These are phyloP conservation scores for Venusia cambrica DNA, from an alignment of 2,888 invertebrate genomes.

Conservation along the genomic window DNA sequence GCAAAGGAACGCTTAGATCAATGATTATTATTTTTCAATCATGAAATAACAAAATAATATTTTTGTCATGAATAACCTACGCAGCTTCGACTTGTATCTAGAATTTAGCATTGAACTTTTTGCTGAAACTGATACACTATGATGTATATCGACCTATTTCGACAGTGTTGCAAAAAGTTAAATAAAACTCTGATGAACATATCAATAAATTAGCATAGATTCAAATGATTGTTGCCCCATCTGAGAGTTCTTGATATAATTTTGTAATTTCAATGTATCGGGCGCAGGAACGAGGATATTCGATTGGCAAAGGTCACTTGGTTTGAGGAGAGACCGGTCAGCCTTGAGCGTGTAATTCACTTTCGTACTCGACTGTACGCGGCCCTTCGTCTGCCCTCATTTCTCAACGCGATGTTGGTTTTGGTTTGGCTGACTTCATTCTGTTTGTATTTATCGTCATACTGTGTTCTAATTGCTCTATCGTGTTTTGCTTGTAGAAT, in stretches of 20 bases:
- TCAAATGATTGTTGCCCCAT: conserved; percentile 4
- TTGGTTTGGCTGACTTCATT: conserved; percentile 23
- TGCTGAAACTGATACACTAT: conserved; percentile 8
- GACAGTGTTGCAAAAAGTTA: no score
- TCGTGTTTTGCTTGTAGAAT: no score
- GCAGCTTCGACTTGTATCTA: conserved; percentile 19
- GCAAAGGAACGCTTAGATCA: no score
- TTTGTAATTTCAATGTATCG: conserved; percentile 55
- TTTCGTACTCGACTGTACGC: conserved; percentile 62
- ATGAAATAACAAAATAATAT: no score
- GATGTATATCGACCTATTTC: not conserved
- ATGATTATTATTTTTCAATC: no score
- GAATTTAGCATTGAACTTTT: conserved; percentile 11
- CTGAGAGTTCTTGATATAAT: conserved; percentile 38
- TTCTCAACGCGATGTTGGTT: conserved; percentile 52
- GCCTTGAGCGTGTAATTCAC: conserved; percentile 75
- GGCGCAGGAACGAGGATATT: conserved; percentile 71
- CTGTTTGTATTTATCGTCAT: conserved; percentile 5
- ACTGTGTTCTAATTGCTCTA: not conserved
- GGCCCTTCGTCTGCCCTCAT: conserved; percentile 76
- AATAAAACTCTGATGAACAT: no score
- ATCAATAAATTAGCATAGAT: no score
- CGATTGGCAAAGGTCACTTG: conserved; percentile 72
- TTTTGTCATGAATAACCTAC: no score
- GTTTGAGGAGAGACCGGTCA: conserved; percentile 77